Evolutionary conservation across 2,888 invertebrate species (phyloP).

Genomic region (Patella ulyssiponensis): DNA sequence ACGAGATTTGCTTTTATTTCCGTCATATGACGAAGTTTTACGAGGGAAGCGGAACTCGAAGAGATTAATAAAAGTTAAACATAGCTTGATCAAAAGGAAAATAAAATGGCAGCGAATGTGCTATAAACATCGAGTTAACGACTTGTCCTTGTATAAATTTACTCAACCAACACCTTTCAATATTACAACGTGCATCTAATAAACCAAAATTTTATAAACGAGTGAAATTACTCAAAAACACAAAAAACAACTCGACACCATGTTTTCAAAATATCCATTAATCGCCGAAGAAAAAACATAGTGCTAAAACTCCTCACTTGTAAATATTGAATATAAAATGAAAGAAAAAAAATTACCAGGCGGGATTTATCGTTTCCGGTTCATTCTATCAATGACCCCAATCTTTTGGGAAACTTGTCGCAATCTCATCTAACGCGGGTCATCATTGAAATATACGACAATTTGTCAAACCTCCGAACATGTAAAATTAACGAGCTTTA

Average conservation of each 20-base stretch:
- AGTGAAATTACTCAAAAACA: too few relatives aligned
- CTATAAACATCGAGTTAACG: not conserved
- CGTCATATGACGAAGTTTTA: too few relatives aligned
- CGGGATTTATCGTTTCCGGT: slow-evolving; percentile 7
- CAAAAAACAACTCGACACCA: too few relatives aligned
- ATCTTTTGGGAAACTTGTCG: not conserved
- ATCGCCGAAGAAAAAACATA: not conserved
- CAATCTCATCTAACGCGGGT: not conserved
- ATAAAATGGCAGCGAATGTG: not conserved
- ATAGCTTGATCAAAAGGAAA: slow-evolving; percentile 6
- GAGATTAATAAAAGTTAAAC: slow-evolving; percentile 3
- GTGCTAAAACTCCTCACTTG: not conserved
- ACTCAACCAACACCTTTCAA: not conserved
- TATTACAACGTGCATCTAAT: not conserved
- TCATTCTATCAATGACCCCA: slow-evolving; percentile 10
- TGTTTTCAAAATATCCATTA: too few relatives aligned
- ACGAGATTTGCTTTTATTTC: too few relatives aligned
- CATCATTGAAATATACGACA: slow-evolving; percentile 8
- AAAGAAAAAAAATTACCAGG: not conserved
- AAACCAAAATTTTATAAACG: slow-evolving; percentile 1
- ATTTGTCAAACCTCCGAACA: slow-evolving; percentile 3
- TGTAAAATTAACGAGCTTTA: slow-evolving; percentile 5
- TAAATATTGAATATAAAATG: not conserved
- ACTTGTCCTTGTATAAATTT: not conserved
- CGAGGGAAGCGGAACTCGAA: not conserved